Base-by-base conservation (phyloP, 2,888 invertebrate species). In the Harpalus rubripes region DNA sequence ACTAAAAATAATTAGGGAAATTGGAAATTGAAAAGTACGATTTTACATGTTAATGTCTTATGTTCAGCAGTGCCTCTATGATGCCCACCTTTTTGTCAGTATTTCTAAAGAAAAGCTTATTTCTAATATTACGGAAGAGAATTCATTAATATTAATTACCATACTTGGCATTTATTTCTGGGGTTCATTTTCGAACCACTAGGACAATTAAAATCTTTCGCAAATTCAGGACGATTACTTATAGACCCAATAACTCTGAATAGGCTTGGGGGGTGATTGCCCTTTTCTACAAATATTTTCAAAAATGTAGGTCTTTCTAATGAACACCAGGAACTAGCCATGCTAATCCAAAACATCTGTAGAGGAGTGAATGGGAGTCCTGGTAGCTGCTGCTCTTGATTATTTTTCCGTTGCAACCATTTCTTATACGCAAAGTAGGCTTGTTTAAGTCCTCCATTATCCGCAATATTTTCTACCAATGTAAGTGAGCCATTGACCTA, bases 401-500 rank as follows among this genome's bases (percentile, higher is more conserved):
- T 65, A n/a, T 44, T 44, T 6, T 32, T 32, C 6, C 32, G 32
- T 22, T 93, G 91, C 0, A 93, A 93, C 96, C 96, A 97, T 12
- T 94, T 93, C 72, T 94, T 93, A 90, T 97, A 97, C 0, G 97
- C 97, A 41, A 44, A 18, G 90, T 98, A 98, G 0, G 98, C 96
- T 90, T 97, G 96, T 90, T 98, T 98, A 86, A 98, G 94, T 0
- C 98, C 98, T 2, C 98, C 98, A 89, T 98, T 98, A 90, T 98
- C 98, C 0, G 98, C 98, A 84, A 98, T 98, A 90, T 98, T 98
- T 90, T 98, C 98, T n/a, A 97, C 98, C 91, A 97, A 97, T 0
- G 98, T 98, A 89, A 97, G 96, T 85, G 97, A 95, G 80, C 98
- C 98, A 89, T 98, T 97, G 81, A 98, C 90, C 97, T 97, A 12